A percentile compares a stretch with the other conserved stretches of the same genome.
These are phyloP conservation scores for Poecilobothrus nobilitatus DNA, from an alignment of 2,888 invertebrate genomes.

Conservation along the genomic window DNA sequence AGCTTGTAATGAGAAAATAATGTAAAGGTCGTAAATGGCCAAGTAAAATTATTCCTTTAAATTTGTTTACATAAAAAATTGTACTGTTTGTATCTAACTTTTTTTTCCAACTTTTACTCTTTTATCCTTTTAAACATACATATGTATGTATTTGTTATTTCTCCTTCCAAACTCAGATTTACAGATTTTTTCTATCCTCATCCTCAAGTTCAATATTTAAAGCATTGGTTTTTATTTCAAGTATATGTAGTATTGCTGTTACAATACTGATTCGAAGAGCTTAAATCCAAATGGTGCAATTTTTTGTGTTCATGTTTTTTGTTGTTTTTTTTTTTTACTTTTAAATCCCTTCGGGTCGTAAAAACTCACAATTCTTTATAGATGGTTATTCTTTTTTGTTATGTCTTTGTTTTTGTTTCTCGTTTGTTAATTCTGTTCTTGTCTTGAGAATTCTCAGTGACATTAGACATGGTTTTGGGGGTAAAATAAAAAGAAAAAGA, in stretches of 20 bases:
- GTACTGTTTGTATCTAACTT: too few relatives aligned
- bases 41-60: not conserved
- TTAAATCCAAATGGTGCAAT: not conserved
- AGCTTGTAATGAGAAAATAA: conserved; percentile 1
- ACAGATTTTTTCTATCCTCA: not conserved
- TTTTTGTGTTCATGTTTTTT: not conserved
- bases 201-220: not conserved
- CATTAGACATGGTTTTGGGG: not conserved
- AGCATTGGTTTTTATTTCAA: not conserved
- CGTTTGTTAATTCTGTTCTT: not conserved
- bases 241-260: not conserved
- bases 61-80: not conserved
- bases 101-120: too few relatives aligned
- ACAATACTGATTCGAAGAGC: not conserved
- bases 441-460: conserved; percentile 3
- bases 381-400: not conserved
- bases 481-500: not conserved
- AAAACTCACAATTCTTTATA: not conserved
- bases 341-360: conserved; percentile 3
- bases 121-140: not conserved
- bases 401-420: too few relatives aligned
- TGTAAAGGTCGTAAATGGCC: conserved; percentile 3
- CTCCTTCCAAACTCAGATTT: not conserved
- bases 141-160: not conserved
- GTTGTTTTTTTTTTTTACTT: not conserved